These are phyloP conservation scores for Amphimallon solstitiale DNA, from an alignment of 2,888 invertebrate species.

Conservation along the genomic window DNA sequence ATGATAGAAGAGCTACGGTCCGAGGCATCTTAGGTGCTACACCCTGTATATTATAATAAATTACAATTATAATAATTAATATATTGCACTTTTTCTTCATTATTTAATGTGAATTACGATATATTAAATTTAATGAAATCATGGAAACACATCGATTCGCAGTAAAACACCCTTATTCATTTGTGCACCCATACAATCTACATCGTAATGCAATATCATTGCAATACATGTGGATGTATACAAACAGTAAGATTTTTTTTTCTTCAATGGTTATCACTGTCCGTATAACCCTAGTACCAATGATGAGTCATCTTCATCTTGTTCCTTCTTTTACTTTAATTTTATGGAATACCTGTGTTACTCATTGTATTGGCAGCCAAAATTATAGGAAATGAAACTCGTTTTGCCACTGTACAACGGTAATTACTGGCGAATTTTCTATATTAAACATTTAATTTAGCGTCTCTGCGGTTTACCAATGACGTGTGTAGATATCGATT, in stretches of 20 bases:
- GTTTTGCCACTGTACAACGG: neutral
- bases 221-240: neutral
- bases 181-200: too few relatives aligned
- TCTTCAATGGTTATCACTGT: constrained; percentile 9
- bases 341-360: constrained; percentile 20
- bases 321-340: neutral
- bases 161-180: too few relatives aligned
- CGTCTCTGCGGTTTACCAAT: neutral
- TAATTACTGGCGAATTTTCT: neutral
- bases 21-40: too few relatives aligned
- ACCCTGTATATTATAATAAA: too few relatives aligned
- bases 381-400: constrained; percentile 2
- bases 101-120: too few relatives aligned
- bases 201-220: too few relatives aligned
- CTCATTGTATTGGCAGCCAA: constrained; percentile 14
- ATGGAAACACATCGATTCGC: too few relatives aligned
- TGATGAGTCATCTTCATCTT: constrained; percentile 9
- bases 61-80: too few relatives aligned
- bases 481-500: neutral
- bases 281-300: constrained; percentile 14
- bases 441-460: constrained; percentile 5
- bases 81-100: too few relatives aligned
- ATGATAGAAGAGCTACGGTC: too few relatives aligned
- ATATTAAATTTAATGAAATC: too few relatives aligned
- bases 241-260: constrained; percentile 2